Percentiles rank a stretch among this genome's conserved stretches.
These are phyloP conservation scores for Psophia crepitans DNA, from an alignment of 2,113 vertebrate genomes.

Conservation along the genomic window DNA sequence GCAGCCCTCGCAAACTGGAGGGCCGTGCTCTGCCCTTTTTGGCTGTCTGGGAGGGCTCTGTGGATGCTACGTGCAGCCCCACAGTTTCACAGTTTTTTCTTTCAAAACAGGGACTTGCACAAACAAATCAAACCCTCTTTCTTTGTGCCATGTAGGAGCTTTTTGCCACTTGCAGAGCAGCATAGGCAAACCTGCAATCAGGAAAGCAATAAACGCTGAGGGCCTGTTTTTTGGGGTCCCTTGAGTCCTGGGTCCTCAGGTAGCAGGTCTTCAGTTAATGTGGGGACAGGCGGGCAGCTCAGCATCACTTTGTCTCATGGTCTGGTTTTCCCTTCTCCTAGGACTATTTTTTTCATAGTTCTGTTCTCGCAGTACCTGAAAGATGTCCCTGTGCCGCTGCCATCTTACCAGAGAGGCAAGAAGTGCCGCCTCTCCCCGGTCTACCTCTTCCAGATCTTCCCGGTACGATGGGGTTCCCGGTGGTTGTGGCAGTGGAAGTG, in stretches of 20 bases:
- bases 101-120: neutral
- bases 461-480: slow-evolving; percentile 72
- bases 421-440: slow-evolving; percentile 76
- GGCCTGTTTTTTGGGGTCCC: neutral
- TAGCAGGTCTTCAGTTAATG: neutral
- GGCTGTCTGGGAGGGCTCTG: neutral
- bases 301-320: neutral
- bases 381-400: slow-evolving; percentile 80
- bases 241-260: neutral
- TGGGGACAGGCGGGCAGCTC: neutral
- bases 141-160: neutral
- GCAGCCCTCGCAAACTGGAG: rapidly evolving
- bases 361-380: slow-evolving; percentile 96
- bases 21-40: neutral
- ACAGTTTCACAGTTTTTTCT: neutral
- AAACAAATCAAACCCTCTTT: neutral
- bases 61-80: rapidly evolving
- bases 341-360: slow-evolving; percentile 88
- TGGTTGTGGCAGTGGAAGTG: neutral
- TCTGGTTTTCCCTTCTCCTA: slow-evolving; percentile 54
- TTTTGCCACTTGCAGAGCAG: neutral
- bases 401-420: slow-evolving; percentile 76
- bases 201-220: neutral
- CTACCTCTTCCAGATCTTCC: slow-evolving; percentile 92
- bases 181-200: neutral